These are phyloP conservation scores for Coilia nasus DNA, from an alignment of 2,797 vertebrate species.

Conservation along the genomic window DNA sequence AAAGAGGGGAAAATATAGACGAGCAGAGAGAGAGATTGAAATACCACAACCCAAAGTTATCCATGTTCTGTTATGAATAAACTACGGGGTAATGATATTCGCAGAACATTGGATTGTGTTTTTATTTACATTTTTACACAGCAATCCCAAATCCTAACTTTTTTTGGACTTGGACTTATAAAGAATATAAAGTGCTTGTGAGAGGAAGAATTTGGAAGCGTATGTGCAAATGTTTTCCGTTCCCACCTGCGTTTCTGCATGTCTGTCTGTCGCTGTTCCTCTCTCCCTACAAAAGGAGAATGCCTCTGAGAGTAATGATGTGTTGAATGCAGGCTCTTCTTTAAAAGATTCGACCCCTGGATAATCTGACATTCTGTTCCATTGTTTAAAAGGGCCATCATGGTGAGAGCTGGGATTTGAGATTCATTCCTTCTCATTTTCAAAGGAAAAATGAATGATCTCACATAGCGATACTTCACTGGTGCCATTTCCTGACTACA, in stretches of 20 bases:
- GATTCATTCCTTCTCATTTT: background rate
- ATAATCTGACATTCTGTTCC: background rate
- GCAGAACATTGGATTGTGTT: too few relatives aligned
- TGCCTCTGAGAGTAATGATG: conserved; percentile 46
- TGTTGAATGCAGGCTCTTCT: conserved; percentile 53
- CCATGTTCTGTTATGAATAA: too few relatives aligned
- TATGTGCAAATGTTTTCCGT: background rate
- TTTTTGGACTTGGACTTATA: too few relatives aligned
- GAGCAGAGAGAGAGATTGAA: too few relatives aligned
- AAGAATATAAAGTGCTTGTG: too few relatives aligned
- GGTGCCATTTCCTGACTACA: background rate
- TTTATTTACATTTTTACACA: too few relatives aligned
- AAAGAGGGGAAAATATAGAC: background rate
- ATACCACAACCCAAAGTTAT: too few relatives aligned
- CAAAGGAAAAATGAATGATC: background rate
- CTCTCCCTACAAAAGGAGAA: conserved; percentile 38
- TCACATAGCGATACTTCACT: background rate
- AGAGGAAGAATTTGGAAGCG: background rate
- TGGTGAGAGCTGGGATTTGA: background rate
- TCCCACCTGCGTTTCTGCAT: background rate
- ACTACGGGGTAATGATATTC: too few relatives aligned
- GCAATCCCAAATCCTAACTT: too few relatives aligned
- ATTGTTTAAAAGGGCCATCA: background rate
- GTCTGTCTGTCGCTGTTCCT: background rate
- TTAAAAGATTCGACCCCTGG: conserved; percentile 46